phyloP scores from a whole-genome alignment of 1,140 invertebrate species.

The Drosophila santomea region DNA sequence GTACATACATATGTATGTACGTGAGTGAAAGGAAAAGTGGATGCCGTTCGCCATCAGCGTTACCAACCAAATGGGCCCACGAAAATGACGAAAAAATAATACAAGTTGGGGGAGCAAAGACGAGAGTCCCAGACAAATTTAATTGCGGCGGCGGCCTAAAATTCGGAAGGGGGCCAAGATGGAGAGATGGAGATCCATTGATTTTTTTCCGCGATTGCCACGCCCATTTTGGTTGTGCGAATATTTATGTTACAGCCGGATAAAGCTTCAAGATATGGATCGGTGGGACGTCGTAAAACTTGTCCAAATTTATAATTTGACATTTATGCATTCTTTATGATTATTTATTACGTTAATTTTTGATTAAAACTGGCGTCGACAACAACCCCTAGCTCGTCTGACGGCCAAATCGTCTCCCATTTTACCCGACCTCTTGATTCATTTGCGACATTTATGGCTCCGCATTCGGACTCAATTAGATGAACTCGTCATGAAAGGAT shows the following conservation, averaged over 20 bases:
- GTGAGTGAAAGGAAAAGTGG: conserved; percentile 54
- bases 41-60: conserved; percentile 2
- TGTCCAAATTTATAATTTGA: conserved; percentile 69
- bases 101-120: conserved; percentile 9
- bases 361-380: conserved; percentile 57
- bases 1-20: too few species aligned
- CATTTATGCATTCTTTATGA: conserved; percentile 71
- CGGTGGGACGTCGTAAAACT: conserved; percentile 11
- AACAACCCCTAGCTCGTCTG: neutral
- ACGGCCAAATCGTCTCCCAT: neutral
- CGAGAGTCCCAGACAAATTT: conserved; percentile 44
- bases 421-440: conserved; percentile 33
- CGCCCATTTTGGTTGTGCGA: conserved; percentile 24
- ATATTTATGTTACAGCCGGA: conserved; percentile 15
- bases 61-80: conserved; percentile 16
- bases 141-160: conserved; percentile 48
- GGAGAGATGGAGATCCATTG: conserved; percentile 15
- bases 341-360: conserved; percentile 74
- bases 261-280: neutral
- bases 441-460: conserved; percentile 41
- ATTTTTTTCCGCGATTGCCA: conserved; percentile 27
- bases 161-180: neutral
- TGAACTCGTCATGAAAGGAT: conserved; percentile 1
- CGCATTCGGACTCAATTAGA: conserved; percentile 13
- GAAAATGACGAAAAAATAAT: neutral